phyloP scores from a whole-genome alignment of 2,888 invertebrate species.

The Aelia acuminata region DNA sequence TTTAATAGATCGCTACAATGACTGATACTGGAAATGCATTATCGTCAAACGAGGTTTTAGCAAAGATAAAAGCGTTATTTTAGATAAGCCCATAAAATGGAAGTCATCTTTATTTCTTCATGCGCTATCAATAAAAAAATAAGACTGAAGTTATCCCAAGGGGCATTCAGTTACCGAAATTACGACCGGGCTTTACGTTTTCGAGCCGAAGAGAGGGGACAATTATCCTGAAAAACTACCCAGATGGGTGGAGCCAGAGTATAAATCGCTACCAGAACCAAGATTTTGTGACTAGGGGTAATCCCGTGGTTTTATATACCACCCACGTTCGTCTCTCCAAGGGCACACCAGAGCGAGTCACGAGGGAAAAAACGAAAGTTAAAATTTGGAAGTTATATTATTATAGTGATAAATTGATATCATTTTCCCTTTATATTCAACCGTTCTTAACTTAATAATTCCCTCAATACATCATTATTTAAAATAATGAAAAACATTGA shows the following conservation, averaged over 20 bases:
- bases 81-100: background rate
- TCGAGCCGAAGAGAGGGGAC: background rate
- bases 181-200: background rate
- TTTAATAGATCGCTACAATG: no score
- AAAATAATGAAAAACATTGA: no score
- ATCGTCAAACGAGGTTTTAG: no score
- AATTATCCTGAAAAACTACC: conserved; percentile 34
- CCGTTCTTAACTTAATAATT: no score
- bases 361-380: no score
- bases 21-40: no score
- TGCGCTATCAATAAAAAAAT: background rate
- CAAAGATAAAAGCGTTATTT: background rate
- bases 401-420: no score
- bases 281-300: background rate
- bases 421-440: no score
- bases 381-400: no score
- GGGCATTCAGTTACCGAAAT: background rate
- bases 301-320: background rate
- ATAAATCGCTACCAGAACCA: background rate
- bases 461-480: no score
- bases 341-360: no score
- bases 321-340: no score
- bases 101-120: background rate
- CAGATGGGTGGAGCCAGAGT: background rate
- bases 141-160: background rate